A percentile compares a stretch with the other conserved stretches of the same genome.
These are phyloP conservation scores for Pterocles burchelli DNA, from an alignment of 2,113 vertebrate species.

Conservation along the genomic window DNA sequence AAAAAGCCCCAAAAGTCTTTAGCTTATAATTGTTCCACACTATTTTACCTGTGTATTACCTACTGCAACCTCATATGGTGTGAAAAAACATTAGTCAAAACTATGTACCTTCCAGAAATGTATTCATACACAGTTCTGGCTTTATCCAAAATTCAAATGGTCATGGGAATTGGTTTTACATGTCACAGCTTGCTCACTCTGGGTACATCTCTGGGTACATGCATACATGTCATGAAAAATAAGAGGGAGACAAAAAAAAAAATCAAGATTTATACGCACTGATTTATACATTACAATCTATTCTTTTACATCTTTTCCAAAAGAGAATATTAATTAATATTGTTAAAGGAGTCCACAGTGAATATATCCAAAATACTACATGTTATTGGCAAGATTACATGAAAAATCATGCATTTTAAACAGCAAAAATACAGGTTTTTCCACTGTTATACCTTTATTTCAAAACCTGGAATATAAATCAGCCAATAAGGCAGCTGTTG, in stretches of 20 bases:
- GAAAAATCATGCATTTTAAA: background rate
- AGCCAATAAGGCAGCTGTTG: background rate
- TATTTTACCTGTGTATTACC: background rate
- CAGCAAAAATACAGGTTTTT: background rate
- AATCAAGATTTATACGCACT: background rate
- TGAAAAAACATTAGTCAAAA: slow-evolving; percentile 15
- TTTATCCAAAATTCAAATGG: background rate
- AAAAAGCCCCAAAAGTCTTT: background rate
- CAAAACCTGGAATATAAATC: background rate
- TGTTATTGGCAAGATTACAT: background rate
- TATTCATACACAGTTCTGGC: background rate
- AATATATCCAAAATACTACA: background rate
- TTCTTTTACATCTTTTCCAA: background rate
- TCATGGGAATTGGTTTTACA: slow-evolving; percentile 21
- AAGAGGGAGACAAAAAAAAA: background rate
- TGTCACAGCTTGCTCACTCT: background rate
- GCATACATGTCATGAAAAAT: background rate
- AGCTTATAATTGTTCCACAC: background rate
- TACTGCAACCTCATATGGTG: background rate
- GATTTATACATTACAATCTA: background rate
- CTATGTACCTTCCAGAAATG: slow-evolving; percentile 7
- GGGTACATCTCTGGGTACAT: background rate
- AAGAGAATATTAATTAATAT: background rate
- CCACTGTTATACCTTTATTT: background rate
- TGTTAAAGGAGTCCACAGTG: background rate